Evolutionary conservation across 2,113 vertebrate genomes (phyloP), one percentile per base, ranked within the genome.

Genomic region (Apus apus): DNA sequence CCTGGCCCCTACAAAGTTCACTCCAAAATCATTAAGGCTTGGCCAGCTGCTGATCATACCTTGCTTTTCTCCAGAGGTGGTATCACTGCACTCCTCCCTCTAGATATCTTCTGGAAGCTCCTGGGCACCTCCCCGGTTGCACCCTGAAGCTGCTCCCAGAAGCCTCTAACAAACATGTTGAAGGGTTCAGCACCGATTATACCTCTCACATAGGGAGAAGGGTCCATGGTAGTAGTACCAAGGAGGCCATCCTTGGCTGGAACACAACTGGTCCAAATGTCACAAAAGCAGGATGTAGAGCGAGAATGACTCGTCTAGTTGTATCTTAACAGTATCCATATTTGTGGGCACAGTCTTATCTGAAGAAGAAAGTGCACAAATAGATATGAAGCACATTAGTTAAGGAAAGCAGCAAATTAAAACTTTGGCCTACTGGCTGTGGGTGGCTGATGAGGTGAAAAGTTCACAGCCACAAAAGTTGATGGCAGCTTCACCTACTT

Each of bases 391-490:
- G 64, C 27, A 22, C 13, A 27, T 57, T 57, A n/a, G 10, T 40
- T 26, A 38, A 38, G 45, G 65, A 58, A 2, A 51, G 15, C 12
- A 78, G 66, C 26, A 66, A 60, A 21, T 5, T 61, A 29, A 62
- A 62, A 50, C 57, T 50, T 57, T 43, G 56, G 70, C 36, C 32
- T 5, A 1, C 34, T 45, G 51, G 7, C 22, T 66, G 36, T 38
- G 13, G 13, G 38, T 73, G 32, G n/a, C 32, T 8, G 2, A 40
- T 8, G 26, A 13, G 38, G 53, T 67, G 67, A 73, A 80, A 72
- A 4, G 9, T 43, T 78, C 58, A 46, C 4, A 1, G 23, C 13
- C 29, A 67, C 0, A n/a, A 45, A 72, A n/a, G 13, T 0, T 73
- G 51, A 60, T 15, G 32, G 27, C 27, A 48, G 9, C 18, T 58